Evolutionary conservation across 1,140 invertebrate species (phyloP).

Genomic region (Macrobrachium rosenbergii): DNA sequence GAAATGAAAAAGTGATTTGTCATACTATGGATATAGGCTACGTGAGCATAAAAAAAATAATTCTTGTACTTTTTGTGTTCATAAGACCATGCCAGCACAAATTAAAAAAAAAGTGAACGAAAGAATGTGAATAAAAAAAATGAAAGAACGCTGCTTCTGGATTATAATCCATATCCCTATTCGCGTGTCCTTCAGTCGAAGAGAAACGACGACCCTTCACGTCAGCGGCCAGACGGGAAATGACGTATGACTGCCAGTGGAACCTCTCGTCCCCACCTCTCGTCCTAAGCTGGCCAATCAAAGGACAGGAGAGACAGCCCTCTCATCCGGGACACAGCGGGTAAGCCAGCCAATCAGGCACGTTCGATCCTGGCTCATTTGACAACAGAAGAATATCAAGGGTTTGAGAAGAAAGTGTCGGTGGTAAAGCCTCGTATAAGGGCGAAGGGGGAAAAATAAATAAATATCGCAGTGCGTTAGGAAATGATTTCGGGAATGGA

Average conservation of each 20-base stretch:
- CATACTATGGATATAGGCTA: too few relatives aligned
- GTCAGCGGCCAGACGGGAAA: slow-evolving; percentile 52
- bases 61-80: neutral
- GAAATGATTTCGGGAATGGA: too few relatives aligned
- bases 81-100: neutral
- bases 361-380: slow-evolving; percentile 61
- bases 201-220: slow-evolving; percentile 39
- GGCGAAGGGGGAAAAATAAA: too few relatives aligned
- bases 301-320: slow-evolving; percentile 37
- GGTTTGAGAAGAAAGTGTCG: neutral
- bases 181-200: neutral
- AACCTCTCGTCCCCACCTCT: slow-evolving; percentile 55
- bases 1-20: too few relatives aligned
- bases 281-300: slow-evolving; percentile 55
- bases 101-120: neutral
- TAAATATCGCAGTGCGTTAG: too few relatives aligned
- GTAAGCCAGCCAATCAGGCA: slow-evolving; percentile 59
- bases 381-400: slow-evolving; percentile 18
- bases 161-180: neutral
- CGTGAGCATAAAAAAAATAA: too few relatives aligned
- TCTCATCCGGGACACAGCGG: slow-evolving; percentile 48
- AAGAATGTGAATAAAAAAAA: too few relatives aligned
- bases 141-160: neutral
- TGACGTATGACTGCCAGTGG: slow-evolving; percentile 54
- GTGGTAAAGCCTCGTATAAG: too few relatives aligned